Base-by-base conservation (phyloP, 1,140 invertebrate genomes). In the Brachionus manjavacas region DNA sequence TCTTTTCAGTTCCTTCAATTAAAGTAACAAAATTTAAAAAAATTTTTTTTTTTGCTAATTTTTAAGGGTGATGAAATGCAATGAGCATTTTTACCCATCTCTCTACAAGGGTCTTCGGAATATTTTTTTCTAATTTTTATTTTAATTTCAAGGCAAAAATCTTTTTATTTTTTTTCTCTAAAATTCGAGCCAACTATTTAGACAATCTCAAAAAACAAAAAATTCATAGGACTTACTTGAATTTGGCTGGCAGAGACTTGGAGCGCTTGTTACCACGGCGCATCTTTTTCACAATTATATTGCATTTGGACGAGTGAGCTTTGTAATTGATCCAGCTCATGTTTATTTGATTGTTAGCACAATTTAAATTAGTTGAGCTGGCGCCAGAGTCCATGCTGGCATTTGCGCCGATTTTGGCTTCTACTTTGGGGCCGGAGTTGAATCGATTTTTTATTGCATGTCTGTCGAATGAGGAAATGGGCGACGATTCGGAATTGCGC, bases 211-310 rank as follows among this genome's bases (percentile, higher is more conserved):
- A 31, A 68, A 28, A 28, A 25, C 0, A 4, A 68, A 31, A 11
- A 68, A 0, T 35, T 39, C 16, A 9, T 46, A 49, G 7, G 35
- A 76, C 72, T 76, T 76, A 76, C 72, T 81, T 81, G 31, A 81
- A 81, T 46, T 60, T 64, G 14, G 52, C 35, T 12, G 79, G 79
- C 52, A 81, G 16, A 35, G 79, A 81, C 31, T 81, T 81, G 41
- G 79, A 81, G 11, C 79, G 16, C 49, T 76, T 76, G 46, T 46
- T 49, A 4, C 72, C 72, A 76, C 72, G 72, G 11, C 72, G 39
- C 11, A 76, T 3, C 12, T 76, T 76, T 49, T 76, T 76, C 4
- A 76, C 12, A 49, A 76, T 76, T 23, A 76, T 49, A 31, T 76
- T 76, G n/a, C 72, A 76, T 52, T 76, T 76, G 43, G 39, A 49